Evolutionary conservation across 2,113 vertebrate genomes (phyloP).

Genomic region (Gyps fulvus): DNA sequence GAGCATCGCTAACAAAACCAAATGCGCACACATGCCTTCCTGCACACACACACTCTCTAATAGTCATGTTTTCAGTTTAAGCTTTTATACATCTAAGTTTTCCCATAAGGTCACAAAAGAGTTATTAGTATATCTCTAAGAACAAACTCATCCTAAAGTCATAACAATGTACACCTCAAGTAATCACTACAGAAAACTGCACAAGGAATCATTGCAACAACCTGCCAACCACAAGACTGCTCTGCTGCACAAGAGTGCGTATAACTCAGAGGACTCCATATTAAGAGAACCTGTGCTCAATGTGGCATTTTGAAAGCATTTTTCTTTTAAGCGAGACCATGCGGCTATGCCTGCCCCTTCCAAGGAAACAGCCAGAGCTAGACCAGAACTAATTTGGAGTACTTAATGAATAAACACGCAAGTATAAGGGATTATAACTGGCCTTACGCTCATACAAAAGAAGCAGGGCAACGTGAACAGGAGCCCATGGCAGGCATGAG

Average conservation of each 20-base stretch:
- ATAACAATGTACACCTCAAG: not conserved
- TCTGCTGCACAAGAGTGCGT: not conserved
- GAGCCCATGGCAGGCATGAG: not conserved
- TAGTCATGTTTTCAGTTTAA: not conserved
- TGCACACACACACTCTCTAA: no score
- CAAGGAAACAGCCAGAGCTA: not conserved
- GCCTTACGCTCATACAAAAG: not conserved
- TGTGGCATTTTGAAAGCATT: not conserved
- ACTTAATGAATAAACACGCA: not conserved
- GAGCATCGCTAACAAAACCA: accelerated
- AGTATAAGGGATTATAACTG: not conserved
- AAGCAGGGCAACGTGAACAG: not conserved
- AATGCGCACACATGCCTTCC: not conserved
- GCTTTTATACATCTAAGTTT: not conserved
- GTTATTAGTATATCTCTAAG: not conserved
- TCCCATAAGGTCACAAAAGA: not conserved
- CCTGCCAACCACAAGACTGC: not conserved
- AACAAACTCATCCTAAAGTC: not conserved
- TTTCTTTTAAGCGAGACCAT: not conserved
- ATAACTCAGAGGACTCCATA: not conserved
- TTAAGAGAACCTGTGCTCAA: not conserved
- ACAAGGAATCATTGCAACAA: not conserved
- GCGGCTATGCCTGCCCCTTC: not conserved
- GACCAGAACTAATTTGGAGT: not conserved
- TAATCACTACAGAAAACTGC: not conserved